Conservation (phyloP, 2,797 vertebrate species). For the Ibycter americanus region DNA sequence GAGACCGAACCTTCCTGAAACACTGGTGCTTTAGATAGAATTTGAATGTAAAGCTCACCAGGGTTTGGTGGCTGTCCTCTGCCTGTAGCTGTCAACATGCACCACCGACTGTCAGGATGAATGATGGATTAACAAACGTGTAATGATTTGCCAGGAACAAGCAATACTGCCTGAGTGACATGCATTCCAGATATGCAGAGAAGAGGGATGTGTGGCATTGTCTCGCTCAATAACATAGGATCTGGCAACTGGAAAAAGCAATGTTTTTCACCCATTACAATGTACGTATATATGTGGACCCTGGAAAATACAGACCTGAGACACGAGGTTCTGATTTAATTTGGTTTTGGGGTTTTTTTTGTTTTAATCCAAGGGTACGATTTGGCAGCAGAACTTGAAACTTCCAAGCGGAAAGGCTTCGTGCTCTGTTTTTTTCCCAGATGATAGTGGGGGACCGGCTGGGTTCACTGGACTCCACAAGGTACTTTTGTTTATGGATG, state of each 20-base stretch:
- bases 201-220: neutral
- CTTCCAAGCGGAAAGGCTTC: neutral
- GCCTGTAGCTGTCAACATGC: neutral
- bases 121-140: conserved; percentile 52
- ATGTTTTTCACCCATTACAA: neutral
- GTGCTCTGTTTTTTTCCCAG: neutral
- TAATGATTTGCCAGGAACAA: conserved; percentile 38
- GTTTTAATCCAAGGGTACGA: neutral
- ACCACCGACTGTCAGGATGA: neutral
- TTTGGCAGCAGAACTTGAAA: neutral
- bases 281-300: neutral
- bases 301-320: neutral
- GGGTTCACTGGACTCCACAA: conserved; percentile 17
- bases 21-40: neutral
- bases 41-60: neutral
- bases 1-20: neutral
- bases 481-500: conserved; percentile 61
- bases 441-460: neutral
- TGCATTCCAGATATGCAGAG: neutral
- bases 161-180: neutral
- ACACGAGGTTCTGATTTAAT: neutral
- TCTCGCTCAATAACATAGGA: neutral
- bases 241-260: neutral
- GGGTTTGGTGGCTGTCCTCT: conserved; percentile 38
- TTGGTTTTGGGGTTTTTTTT: neutral